Conservation (phyloP, 2,888 invertebrate species). For the Apomyelois bistriatella region DNA sequence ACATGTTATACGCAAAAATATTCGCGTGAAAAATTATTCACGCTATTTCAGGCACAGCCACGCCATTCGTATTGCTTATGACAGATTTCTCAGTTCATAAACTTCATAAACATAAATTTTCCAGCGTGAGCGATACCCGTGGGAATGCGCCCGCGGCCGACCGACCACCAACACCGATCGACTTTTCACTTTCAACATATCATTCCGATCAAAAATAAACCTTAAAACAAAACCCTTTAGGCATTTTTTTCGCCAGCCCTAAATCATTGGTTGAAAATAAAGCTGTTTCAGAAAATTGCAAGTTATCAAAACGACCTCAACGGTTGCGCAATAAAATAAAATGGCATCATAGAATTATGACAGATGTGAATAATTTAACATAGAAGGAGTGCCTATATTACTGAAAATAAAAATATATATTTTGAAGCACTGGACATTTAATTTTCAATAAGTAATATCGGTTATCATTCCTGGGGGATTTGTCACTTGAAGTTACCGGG, state of each 20-base stretch:
- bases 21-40: conserved; percentile 71
- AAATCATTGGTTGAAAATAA: conserved; percentile 55
- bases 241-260: conserved; percentile 23
- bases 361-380: background rate
- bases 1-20: conserved; percentile 28
- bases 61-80: conserved; percentile 72
- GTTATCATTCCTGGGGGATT: no score
- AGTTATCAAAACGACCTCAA: conserved; percentile 44
- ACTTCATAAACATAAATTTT: conserved; percentile 78
- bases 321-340: conserved; percentile 64
- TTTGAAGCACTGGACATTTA: no score
- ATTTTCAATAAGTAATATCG: no score
- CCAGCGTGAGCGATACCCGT: conserved; percentile 70
- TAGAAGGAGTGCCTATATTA: conserved; percentile 15
- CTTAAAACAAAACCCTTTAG: conserved; percentile 26
- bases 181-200: conserved; percentile 71
- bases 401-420: conserved; percentile 20
- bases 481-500: no score
- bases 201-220: conserved; percentile 34
- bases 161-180: conserved; percentile 72
- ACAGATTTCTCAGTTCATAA: conserved; percentile 77
- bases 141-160: conserved; percentile 67
- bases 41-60: conserved; percentile 69
- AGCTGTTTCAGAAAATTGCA: conserved; percentile 66
- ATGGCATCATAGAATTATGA: conserved; percentile 35